Percentiles rank a stretch among this genome's conserved stretches.
Conservation (phyloP, 2,113 vertebrate species). For the Eublepharis macularius region DNA sequence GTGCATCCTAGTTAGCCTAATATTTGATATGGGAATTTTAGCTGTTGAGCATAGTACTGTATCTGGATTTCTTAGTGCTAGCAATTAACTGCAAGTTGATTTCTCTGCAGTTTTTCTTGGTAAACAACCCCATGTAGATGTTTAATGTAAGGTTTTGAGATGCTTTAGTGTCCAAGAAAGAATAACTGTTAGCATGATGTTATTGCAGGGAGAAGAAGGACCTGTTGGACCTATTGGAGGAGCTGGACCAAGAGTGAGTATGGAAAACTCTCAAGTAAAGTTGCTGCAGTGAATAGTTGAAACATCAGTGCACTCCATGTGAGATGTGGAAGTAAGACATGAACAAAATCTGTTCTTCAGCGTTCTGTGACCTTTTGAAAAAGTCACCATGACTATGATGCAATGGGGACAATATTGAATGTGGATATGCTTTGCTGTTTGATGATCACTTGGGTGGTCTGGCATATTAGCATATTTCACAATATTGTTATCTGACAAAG, state of each 20-base stretch:
- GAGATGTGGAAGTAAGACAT: background rate
- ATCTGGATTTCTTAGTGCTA: background rate
- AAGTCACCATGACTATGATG: background rate
- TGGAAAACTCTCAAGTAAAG: background rate
- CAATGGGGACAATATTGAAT: background rate
- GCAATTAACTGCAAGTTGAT: background rate
- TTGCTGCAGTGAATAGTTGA: background rate
- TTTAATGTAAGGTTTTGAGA: background rate
- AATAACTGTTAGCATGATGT: conserved; percentile 28
- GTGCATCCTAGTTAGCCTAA: background rate
- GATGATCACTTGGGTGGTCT: too few species aligned
- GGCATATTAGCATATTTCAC: too few species aligned
- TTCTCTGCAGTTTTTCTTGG: background rate
- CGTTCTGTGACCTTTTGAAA: background rate
- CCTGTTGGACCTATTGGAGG: conserved; percentile 84
- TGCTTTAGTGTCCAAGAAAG: conserved; percentile 11
- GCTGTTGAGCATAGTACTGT: background rate
- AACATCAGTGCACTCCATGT: background rate
- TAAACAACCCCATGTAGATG: background rate
- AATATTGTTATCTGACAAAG: too few species aligned
- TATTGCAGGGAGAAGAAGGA: conserved; percentile 91
- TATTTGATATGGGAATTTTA: background rate
- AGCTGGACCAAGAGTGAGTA: conserved; percentile 86
- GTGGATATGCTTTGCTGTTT: too few species aligned
- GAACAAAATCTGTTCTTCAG: background rate